phyloP scores from a whole-genome alignment of 2,888 invertebrate species.

The Rhodophaea formosa region DNA sequence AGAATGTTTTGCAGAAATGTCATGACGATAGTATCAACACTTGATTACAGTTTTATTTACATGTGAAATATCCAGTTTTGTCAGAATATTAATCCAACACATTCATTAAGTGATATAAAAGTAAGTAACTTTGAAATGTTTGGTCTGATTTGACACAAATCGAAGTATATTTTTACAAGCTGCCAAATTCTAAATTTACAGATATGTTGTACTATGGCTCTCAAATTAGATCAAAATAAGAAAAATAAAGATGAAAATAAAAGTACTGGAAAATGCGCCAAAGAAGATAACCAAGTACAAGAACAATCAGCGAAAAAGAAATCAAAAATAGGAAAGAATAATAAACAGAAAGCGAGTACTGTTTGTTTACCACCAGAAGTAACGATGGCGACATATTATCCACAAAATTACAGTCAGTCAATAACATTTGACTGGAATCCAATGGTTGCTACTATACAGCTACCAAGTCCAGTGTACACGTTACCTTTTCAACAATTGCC shows the following conservation, averaged over 20 bases:
- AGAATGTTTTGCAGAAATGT: neutral
- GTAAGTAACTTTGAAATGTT: neutral
- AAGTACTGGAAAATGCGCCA: neutral
- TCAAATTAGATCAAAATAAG: neutral
- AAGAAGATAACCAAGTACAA: neutral
- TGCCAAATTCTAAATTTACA: neutral
- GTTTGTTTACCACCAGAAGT: neutral
- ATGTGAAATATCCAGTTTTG: neutral
- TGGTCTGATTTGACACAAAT: too few relatives aligned
- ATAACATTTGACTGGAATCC: neutral
- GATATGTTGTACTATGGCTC: constrained; percentile 3
- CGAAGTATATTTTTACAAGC: neutral
- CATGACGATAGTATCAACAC: constrained; percentile 30
- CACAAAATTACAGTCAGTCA: neutral
- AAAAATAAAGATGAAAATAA: neutral
- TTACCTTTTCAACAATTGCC: neutral
- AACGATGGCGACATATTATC: neutral
- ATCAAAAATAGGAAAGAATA: neutral
- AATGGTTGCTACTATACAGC: neutral
- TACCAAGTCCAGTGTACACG: neutral
- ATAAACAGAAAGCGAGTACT: neutral
- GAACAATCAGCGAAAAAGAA: neutral
- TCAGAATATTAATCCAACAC: neutral
- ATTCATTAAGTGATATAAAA: neutral
- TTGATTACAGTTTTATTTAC: constrained; percentile 22